Base-by-base conservation (phyloP, 2,888 invertebrate species). In the Lagria hirta region DNA sequence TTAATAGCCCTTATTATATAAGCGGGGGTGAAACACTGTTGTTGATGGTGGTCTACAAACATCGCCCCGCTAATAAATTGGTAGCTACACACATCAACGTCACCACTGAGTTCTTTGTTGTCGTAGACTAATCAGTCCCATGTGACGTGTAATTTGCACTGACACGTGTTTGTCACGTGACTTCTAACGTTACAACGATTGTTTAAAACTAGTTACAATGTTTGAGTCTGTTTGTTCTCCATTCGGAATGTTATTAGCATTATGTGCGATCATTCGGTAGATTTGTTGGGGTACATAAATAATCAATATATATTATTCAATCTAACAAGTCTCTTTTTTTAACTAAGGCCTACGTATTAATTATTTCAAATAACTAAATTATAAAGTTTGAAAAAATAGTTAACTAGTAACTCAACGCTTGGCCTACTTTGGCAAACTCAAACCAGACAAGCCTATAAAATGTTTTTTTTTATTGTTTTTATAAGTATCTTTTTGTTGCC, bases 81-180 rank as follows among this genome's bases (percentile, higher is more conserved):
- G 68, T 65, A 71, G 71, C 68, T 70, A 71, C 68, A 71, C 46
- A 70, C 68, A 69, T 72, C 71, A 70, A 70, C 63, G 71, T 71
- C 71, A 69, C 58, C 61, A 55, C 64, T 62, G 64, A 62, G 64
- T 62, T 62, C 65, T 69, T 69, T 69, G 67, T 69, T 60, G 55
- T 56, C 58, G 62, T 26, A 34, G 41, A 23, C 67, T 70, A 69
- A 69, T 70, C 68, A 66, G 65, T 27, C 43, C 40, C 35, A 40
- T 62, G 58, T 59, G 62, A 65, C 63, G 64, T 63, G 69, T 69
- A 70, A 69, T 69, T 69, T 69, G 65, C 65, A 55, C 53, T 50
- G 65, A 56, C 69, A 64, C 69, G 69, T 68, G 70, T 49, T 57
- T 43, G 58, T 47, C 70, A 66, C 69, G 70, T 66, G 70, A 58